Evolutionary conservation across 2,797 vertebrate species (phyloP), one percentile per base, ranked within the genome.

Genomic region (Rhodeus uyekii): DNA sequence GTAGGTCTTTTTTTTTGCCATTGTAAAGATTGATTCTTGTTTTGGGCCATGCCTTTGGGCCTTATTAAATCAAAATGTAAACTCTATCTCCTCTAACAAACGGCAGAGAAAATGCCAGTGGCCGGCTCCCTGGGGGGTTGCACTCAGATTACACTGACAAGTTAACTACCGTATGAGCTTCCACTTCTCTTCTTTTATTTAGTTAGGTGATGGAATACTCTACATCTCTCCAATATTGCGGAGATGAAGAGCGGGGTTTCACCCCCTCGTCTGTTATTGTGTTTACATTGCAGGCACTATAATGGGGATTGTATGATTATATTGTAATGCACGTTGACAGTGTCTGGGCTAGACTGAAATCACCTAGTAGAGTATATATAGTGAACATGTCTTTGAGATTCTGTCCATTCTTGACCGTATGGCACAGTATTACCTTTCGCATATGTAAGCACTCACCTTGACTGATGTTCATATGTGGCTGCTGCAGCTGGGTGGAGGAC

Each of bases 31-130:
- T 92, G 90, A 93, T 94, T 94, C 90, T 91, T 91, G 91, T 93
- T 92, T 78, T 86, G 78, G 88, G 91, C 87, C 87, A 90, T 92
- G 92, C 92, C 91, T 92, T 86, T 92, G 91, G 92, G 90, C 90
- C 89, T 94, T 91, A 93, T 93, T 93, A 92, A 94, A 93, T 93
- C 88, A 91, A 93, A 92, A 94, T 92, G 92, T 92, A 92, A 92
- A 93, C 90, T 91, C 91, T 86, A 84, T 90, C 85, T 86, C 87
- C 88, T 87, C 90, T 89, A 93, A 93, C 90, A 92, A 91, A 93
- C 91, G 89, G 92, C 85, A 88, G 87, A 85, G 83, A 90, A 92
- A 93, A 93, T 92, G 86, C 87, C 92, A 88, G 88, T 87, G 90
- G 92, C 91, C 88, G 87, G 82, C 80, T 87, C 73, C 81, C 83